Evolutionary conservation across 1,140 invertebrate species (phyloP), one percentile per base, ranked within the genome.

Genomic region (Coelopa frigida): DNA sequence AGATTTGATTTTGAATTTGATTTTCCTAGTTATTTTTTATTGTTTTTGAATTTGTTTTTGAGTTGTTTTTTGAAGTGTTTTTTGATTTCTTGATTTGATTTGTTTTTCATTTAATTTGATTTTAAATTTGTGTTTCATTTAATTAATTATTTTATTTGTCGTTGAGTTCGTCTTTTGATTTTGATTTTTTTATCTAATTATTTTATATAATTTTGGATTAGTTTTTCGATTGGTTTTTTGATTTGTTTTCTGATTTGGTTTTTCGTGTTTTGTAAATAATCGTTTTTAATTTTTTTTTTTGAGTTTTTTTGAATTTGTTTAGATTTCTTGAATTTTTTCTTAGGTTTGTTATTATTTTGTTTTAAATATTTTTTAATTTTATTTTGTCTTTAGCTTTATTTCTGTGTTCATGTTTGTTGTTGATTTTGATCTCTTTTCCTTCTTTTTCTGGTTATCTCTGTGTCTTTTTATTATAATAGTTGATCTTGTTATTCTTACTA

Each of bases 221-320:
- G 6, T 36, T 36, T 36, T 14, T 36, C 18, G 6, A 8, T 5
- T 36, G 14, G 18, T 36, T 36, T 36, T 36, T 5, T 36, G 6
- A 14, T 8, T 36, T 36, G 18, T 36, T 36, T 36, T 36, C 18
- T 36, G 18, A 8, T 8, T 8, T 14, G 18, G n/a, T 8, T 8
- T 36, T 36, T 8, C 18, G n/a, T 8, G 6, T 8, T 8, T 8
- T 6, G 12, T 8, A 6, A 14, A 8, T 36, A 14, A 8, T 36
- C 18, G 18, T 36, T 36, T 36, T 36, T 36, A 8, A 36, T 36
- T 36, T 6, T 8, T 8, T 8, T 36, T 8, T 8, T 36, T 36
- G 6, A 36, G n/a, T 36, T 8, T 36, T 36, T 36, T 36, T 36
- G n/a, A 14, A 36, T 8, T 36, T 36, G 18, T 36, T 36, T 14